Evolutionary conservation across 2,797 vertebrate species (phyloP).

Genomic region (Acanthiza pusilla): DNA sequence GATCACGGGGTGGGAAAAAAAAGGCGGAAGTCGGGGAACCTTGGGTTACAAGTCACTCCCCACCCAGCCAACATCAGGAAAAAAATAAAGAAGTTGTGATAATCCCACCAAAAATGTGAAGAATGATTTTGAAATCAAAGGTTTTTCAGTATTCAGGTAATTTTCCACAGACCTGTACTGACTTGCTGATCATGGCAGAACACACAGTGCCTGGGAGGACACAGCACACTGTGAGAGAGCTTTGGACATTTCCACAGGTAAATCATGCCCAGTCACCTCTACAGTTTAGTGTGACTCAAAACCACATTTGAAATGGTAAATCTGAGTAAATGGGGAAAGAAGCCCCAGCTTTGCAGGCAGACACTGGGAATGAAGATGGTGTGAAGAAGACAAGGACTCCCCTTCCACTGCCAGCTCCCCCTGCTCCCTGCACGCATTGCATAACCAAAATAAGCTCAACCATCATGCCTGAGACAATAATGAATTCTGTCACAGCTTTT

Average conservation of each 20-base stretch:
- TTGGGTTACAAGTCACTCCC: slow-evolving; percentile 4
- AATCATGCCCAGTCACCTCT: background rate
- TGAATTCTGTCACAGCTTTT: slow-evolving; percentile 29
- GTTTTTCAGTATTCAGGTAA: background rate
- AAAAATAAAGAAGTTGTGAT: background rate
- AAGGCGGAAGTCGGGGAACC: background rate
- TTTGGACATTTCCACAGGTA: background rate
- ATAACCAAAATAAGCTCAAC: slow-evolving; percentile 29
- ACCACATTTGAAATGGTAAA: background rate
- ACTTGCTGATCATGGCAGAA: background rate
- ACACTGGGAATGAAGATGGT: background rate
- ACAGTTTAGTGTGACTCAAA: background rate
- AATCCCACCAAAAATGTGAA: slow-evolving; percentile 17
- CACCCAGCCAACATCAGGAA: background rate
- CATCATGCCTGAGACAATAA: slow-evolving; percentile 33
- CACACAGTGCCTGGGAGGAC: background rate
- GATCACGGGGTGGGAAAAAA: background rate
- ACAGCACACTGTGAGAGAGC: background rate
- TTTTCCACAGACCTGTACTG: background rate
- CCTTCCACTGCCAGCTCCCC: background rate
- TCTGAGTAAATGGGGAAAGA: background rate
- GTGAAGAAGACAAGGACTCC: background rate
- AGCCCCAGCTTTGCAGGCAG: background rate
- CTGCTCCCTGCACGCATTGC: background rate
- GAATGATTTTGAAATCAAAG: background rate